Conservation (phyloP, 2,888 invertebrate genomes). For the Pedicia rivosa region DNA sequence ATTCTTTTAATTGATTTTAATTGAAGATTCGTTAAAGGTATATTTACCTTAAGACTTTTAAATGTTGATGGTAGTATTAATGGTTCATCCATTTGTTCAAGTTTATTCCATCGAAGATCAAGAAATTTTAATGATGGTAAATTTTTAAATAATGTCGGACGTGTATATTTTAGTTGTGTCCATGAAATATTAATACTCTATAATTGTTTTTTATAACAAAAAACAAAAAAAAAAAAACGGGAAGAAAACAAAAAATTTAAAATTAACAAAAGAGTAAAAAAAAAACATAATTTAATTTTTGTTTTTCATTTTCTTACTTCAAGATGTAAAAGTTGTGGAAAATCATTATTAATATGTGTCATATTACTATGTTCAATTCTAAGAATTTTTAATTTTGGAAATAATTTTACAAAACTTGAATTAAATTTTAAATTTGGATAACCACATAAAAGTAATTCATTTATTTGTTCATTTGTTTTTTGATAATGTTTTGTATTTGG, state of each 20-base stretch:
- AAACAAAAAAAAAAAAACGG: too few relatives aligned
- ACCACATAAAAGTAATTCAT: slow-evolving; percentile 3
- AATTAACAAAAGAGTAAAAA: too few relatives aligned
- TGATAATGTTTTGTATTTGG: too few relatives aligned
- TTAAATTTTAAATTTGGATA: slow-evolving; percentile 3
- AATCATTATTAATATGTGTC: slow-evolving; percentile 7
- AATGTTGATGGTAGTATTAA: slow-evolving; percentile 20
- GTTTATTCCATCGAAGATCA: slow-evolving; percentile 27
- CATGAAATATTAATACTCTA: slow-evolving; percentile 28
- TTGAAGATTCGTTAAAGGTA: background rate
- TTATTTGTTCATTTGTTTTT: too few relatives aligned
- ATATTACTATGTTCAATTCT: slow-evolving; percentile 7
- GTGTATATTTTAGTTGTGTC: slow-evolving; percentile 25
- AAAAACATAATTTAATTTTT: too few relatives aligned
- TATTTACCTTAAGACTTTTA: slow-evolving; percentile 20
- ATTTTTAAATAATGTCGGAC: slow-evolving; percentile 22
- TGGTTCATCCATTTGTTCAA: slow-evolving; percentile 25
- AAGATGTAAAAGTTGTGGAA: slow-evolving; percentile 3
- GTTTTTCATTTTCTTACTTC: background rate
- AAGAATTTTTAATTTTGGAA: slow-evolving; percentile 5
- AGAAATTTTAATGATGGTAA: slow-evolving; percentile 21
- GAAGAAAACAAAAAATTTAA: too few relatives aligned
- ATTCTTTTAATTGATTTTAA: background rate
- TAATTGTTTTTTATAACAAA: slow-evolving; percentile 16
- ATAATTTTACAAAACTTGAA: background rate